Conservation (phyloP, 2,113 vertebrate genomes). For the Silurus asotus region DNA sequence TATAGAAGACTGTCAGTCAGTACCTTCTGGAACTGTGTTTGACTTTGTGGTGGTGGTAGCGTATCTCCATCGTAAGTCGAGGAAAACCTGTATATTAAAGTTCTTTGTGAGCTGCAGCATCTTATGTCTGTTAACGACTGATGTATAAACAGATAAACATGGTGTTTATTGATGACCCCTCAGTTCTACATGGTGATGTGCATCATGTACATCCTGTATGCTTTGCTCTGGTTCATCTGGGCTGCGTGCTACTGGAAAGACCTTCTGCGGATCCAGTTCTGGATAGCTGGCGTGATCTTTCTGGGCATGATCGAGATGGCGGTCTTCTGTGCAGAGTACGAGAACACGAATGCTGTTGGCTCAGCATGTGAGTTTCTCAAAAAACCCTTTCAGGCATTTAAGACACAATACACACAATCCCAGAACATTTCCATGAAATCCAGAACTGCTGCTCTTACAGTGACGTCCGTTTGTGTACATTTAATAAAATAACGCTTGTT, state of each 20-base stretch:
- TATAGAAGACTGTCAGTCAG: too few species aligned
- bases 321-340: constrained; percentile 85
- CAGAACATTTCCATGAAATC: too few species aligned
- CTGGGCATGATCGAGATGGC: constrained; percentile 89
- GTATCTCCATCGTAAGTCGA: too few species aligned
- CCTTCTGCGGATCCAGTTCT: constrained; percentile 87
- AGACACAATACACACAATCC: background rate
- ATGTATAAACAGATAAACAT: background rate
- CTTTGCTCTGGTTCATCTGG: constrained; percentile 84
- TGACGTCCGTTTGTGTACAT: background rate
- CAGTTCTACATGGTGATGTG: constrained; percentile 88
- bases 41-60: too few species aligned
- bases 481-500: background rate
- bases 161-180: background rate
- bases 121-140: background rate
- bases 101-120: background rate
- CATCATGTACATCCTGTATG: constrained; percentile 81
- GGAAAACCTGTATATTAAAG: too few species aligned
- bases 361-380: constrained; percentile 75
- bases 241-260: constrained; percentile 89
- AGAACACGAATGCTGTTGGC: constrained; percentile 82
- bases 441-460: too few species aligned
- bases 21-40: too few species aligned
- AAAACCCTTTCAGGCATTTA: background rate
- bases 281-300: constrained; percentile 88